Evolutionary conservation across 2,888 invertebrate genomes (phyloP).

Genomic region (Hypomecis atomaria): DNA sequence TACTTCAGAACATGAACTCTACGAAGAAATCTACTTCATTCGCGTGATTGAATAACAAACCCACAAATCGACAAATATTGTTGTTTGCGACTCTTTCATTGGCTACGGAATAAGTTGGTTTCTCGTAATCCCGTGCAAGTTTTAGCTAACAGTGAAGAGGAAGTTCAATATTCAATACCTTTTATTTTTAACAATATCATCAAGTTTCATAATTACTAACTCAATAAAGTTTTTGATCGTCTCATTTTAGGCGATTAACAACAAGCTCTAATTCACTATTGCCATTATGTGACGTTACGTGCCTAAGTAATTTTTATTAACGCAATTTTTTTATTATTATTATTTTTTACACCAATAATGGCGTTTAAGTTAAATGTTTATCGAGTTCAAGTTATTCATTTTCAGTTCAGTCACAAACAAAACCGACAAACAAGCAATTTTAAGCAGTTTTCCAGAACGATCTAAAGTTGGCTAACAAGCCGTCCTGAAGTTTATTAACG

Average conservation of each 20-base stretch:
- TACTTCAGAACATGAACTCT: conserved; percentile 21
- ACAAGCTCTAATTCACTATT: too few relatives aligned
- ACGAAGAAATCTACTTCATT: conserved; percentile 16
- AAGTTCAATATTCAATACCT: too few relatives aligned
- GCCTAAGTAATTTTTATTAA: too few relatives aligned
- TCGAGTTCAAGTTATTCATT: background rate
- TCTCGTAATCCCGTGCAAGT: background rate
- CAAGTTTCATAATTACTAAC: too few relatives aligned
- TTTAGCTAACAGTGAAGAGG: too few relatives aligned
- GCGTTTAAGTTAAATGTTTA: too few relatives aligned
- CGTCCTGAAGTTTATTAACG: conserved; percentile 28
- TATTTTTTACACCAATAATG: too few relatives aligned
- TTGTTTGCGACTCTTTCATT: conserved; percentile 10
- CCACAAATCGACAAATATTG: conserved; percentile 14
- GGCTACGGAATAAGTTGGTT: background rate
- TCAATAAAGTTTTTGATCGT: too few relatives aligned
- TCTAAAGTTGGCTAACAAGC: conserved; percentile 28
- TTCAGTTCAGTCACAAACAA: background rate
- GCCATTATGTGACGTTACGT: too few relatives aligned
- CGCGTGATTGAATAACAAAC: conserved; percentile 25
- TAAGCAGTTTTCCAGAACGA: conserved; percentile 15
- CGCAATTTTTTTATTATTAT: too few relatives aligned
- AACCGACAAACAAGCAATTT: conserved; percentile 16
- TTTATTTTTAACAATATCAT: too few relatives aligned
- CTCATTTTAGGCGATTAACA: too few relatives aligned